These are phyloP conservation scores for Andrena chrysosceles DNA, from an alignment of 2,888 invertebrate genomes.

Conservation along the genomic window DNA sequence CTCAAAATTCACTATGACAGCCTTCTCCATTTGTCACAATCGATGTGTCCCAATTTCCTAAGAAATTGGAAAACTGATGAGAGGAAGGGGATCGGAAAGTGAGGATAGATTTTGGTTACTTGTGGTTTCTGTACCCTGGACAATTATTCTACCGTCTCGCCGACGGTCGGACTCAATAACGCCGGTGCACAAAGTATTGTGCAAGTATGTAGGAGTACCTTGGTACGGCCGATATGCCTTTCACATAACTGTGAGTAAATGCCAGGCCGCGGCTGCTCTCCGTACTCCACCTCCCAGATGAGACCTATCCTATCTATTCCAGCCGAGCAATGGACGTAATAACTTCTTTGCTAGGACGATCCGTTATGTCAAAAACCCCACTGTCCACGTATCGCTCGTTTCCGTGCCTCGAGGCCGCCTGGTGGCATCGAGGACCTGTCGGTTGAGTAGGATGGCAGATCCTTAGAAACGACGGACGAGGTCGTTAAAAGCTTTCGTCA, in stretches of 20 bases:
- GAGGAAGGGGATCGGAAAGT: not conserved
- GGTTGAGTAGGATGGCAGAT: not conserved
- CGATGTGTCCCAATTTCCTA: too few species aligned
- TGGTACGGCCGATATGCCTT: constrained; percentile 83
- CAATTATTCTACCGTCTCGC: constrained; percentile 59
- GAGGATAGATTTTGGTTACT: constrained; percentile 56
- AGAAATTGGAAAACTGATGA: too few species aligned
- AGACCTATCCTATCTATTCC: constrained; percentile 76
- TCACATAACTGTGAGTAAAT: constrained; percentile 85
- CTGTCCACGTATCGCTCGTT: constrained; percentile 18
- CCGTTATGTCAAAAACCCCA: constrained; percentile 42
- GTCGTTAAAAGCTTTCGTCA: constrained; percentile 9
- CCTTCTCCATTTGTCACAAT: too few species aligned
- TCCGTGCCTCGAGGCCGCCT: constrained; percentile 7
- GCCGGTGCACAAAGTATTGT: constrained; percentile 69
- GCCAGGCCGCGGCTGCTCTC: constrained; percentile 77
- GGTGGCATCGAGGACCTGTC: not conserved
- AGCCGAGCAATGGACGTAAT: constrained; percentile 67
- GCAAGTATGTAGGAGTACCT: constrained; percentile 80
- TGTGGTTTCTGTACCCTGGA: constrained; percentile 47
- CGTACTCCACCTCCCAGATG: constrained; percentile 76
- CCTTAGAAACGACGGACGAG: not conserved
- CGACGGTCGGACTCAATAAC: constrained; percentile 65
- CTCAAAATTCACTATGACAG: too few species aligned
- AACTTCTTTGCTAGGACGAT: constrained; percentile 60